These are phyloP conservation scores for Callipepla californica DNA, from an alignment of 2,113 vertebrate genomes.

Conservation along the genomic window DNA sequence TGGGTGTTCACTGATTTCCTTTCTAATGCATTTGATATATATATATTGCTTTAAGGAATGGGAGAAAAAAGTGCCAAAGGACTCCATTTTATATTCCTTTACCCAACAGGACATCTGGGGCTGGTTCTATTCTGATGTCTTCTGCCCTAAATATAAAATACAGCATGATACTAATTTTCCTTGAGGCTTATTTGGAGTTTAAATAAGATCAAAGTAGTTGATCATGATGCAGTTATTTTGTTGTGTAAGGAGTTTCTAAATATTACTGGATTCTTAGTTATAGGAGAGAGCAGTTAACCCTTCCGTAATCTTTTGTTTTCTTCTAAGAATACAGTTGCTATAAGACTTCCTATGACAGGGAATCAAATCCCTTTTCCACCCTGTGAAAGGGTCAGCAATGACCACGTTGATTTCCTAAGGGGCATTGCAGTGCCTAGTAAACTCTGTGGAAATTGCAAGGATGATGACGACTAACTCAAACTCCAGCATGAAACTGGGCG, in stretches of 20 bases:
- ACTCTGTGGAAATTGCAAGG: not conserved
- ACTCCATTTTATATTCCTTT: not conserved
- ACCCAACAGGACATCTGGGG: not conserved
- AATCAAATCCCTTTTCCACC: not conserved
- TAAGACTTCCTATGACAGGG: not conserved
- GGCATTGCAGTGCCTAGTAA: not conserved
- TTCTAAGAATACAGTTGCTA: not conserved
- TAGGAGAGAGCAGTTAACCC: not conserved
- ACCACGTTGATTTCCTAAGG: not conserved
- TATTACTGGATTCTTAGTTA: constrained; percentile 42
- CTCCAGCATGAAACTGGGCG: not conserved
- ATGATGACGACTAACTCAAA: not conserved
- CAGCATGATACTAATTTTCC: not conserved
- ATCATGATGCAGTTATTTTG: not conserved
- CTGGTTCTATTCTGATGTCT: not conserved
- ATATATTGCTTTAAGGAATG: not conserved
- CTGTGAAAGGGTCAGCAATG: not conserved
- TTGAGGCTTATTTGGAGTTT: not conserved
- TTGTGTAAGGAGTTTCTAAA: constrained; percentile 6
- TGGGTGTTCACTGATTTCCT: not conserved
- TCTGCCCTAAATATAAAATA: constrained; percentile 18
- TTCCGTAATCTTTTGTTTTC: not conserved
- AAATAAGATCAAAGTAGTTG: not conserved
- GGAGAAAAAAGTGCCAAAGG: not conserved
- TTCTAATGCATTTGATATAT: not conserved